A percentile compares a stretch with the other conserved stretches of the same genome.
These are phyloP conservation scores for Notechis scutatus DNA, from an alignment of 2,113 vertebrate genomes.

Conservation along the genomic window DNA sequence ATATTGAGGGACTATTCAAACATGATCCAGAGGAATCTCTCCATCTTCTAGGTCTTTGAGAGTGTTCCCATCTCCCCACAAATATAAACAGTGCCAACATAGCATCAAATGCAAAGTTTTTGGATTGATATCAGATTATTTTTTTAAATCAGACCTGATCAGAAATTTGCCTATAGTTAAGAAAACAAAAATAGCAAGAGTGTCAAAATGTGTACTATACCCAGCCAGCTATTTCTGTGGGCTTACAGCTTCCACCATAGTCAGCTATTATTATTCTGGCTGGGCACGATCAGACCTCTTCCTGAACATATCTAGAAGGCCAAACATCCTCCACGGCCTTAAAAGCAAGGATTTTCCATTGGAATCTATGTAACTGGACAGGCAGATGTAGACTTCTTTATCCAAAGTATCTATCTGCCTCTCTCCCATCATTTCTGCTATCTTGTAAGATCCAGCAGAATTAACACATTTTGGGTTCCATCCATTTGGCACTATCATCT, in stretches of 20 bases:
- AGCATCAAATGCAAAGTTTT: not conserved
- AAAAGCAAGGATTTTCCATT: not conserved
- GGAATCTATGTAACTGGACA: not conserved
- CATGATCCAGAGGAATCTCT: not conserved
- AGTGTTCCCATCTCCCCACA: not conserved
- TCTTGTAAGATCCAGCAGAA: not conserved
- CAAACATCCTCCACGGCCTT: not conserved
- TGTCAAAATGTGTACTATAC: not conserved
- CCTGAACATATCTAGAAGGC: not conserved
- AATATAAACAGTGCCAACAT: not conserved
- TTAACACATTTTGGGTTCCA: not conserved
- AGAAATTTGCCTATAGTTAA: not conserved
- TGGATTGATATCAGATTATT: not conserved
- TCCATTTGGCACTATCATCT: not conserved
- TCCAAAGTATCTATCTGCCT: not conserved
- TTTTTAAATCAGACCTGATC: not conserved
- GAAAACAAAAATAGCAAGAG: not conserved
- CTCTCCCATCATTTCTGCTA: not conserved
- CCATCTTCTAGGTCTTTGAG: not conserved
- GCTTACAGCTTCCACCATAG: not conserved
- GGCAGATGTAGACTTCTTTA: not conserved
- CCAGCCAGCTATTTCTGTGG: not conserved
- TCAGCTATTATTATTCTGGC: not conserved
- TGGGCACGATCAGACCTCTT: not conserved
- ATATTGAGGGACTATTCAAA: not conserved